A percentile compares a stretch with the other conserved stretches of the same genome.
phyloP scores from a whole-genome alignment of 2,888 invertebrate genomes.

The Bombylius discolor region DNA sequence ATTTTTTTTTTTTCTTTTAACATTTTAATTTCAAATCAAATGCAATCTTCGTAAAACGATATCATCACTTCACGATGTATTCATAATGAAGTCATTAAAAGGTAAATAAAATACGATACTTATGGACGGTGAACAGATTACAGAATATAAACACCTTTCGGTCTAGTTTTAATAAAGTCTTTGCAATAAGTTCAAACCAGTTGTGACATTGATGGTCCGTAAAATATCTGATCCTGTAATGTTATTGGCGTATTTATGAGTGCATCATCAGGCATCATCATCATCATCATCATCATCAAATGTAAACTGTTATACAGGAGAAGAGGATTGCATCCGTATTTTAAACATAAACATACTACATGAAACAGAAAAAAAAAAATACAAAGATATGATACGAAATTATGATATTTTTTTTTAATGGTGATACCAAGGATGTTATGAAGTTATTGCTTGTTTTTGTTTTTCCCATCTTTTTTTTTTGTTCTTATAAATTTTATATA shows the following conservation, averaged over 20 bases:
- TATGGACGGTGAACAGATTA: constrained; percentile 1
- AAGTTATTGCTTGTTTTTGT: too few species aligned
- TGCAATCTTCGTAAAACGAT: neutral
- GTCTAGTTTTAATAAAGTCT: neutral
- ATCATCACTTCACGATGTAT: neutral
- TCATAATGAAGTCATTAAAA: constrained; percentile 6
- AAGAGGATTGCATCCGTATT: too few species aligned
- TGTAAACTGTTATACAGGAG: too few species aligned
- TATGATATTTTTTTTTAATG: too few species aligned
- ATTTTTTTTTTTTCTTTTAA: too few species aligned
- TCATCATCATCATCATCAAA: neutral
- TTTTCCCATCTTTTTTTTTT: too few species aligned
- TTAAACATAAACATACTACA: too few species aligned
- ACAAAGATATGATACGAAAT: too few species aligned
- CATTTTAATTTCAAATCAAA: neutral
- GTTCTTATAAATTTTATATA: too few species aligned
- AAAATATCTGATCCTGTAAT: constrained; percentile 7
- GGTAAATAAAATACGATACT: constrained; percentile 7
- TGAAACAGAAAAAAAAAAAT: too few species aligned
- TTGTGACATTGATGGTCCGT: constrained; percentile 9
- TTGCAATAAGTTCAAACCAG: constrained; percentile 6
- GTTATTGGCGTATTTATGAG: constrained; percentile 6
- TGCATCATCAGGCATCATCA: neutral
- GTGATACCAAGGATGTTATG: too few species aligned
- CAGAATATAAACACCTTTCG: constrained; percentile 3